Evolutionary conservation across 2,113 vertebrate genomes (phyloP), one percentile per base, ranked within the genome.

Genomic region (Crotalus horridus): DNA sequence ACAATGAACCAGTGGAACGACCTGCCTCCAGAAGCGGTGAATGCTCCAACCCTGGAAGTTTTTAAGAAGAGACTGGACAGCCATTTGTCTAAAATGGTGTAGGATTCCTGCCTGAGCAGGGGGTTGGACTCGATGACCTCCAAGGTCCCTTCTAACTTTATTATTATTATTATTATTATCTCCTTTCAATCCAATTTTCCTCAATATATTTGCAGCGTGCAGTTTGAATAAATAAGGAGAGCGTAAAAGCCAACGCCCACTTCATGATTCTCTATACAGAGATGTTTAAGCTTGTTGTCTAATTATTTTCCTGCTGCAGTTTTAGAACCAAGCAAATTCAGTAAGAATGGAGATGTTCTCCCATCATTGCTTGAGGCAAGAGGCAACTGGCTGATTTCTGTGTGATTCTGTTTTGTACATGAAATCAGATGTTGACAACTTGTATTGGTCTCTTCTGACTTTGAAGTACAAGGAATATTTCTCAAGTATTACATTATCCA

Each of bases 371-470:
- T 61, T 39, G 21, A 87, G 12, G 74, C 55, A n/a, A 24, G 46
- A 59, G 64, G 86, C 54, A 64, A 54, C 46, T 29, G 88, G 88
- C 29, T 86, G 74, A 39, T 86, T 85, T 90, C 43, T 26, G 21
- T 59, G 33, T 39, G 33, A 39, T 39, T 39, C 33, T 39, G 33
- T 39, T 90, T 85, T 87, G 46, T 43, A 17, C 74, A 29, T 6
- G 4, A 59, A 81, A 55, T 93, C 89, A 90, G 43, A 90, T 86
- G 74, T 64, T 90, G 89, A 90, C 89, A 86, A 91, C 81, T 89
- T 86, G n/a, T 87, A 61, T 64, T 90, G 23, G 46, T 86, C 74
- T 87, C 92, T 85, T 61, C n/a, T 90, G 92, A 74, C 92, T 58
- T 87, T 54, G 46, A 43, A 86, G 74, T 64, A 39, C 88, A 90